These are phyloP conservation scores for Montipora sp. DNA, from an alignment of 64 coral and sea anemone species.

Conservation along the genomic window DNA sequence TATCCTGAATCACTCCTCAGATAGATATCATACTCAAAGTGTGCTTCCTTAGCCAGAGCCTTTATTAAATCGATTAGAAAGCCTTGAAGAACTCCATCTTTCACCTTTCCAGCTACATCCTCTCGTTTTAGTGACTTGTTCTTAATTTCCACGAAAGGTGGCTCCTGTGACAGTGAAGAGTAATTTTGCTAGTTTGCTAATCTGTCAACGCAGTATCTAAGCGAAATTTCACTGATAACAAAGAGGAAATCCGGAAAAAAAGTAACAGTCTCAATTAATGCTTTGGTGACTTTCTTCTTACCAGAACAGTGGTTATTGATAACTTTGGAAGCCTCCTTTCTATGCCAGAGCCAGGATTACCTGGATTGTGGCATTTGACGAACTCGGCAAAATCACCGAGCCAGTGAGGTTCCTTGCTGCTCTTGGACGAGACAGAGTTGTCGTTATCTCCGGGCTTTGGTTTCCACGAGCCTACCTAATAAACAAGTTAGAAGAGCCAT, in stretches of 20 bases:
- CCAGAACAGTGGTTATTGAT: conserved; percentile 48
- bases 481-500: background rate
- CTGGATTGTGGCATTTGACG: conserved; percentile 74
- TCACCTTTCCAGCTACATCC: conserved; percentile 22
- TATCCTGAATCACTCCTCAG: conserved; percentile 14
- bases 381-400: conserved; percentile 46
- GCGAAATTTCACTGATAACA: no score
- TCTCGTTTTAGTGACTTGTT: conserved; percentile 13
- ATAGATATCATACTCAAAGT: conserved; percentile 24
- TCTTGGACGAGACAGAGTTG: conserved; percentile 3
- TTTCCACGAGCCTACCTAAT: conserved; percentile 51
- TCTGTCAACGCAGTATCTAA: no score
- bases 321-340: background rate
- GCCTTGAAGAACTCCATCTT: conserved; percentile 34
- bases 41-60: conserved; percentile 15
- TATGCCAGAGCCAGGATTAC: background rate
- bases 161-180: background rate
- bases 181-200: background rate
- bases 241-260: no score
- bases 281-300: background rate
- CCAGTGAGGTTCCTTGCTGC: conserved; percentile 36
- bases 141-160: conserved; percentile 20
- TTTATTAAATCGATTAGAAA: conserved; percentile 35
- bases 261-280: no score
- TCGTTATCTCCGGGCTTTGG: conserved; percentile 10